phyloP scores from a whole-genome alignment of 2,888 invertebrate genomes.

The Philonicus albiceps region DNA sequence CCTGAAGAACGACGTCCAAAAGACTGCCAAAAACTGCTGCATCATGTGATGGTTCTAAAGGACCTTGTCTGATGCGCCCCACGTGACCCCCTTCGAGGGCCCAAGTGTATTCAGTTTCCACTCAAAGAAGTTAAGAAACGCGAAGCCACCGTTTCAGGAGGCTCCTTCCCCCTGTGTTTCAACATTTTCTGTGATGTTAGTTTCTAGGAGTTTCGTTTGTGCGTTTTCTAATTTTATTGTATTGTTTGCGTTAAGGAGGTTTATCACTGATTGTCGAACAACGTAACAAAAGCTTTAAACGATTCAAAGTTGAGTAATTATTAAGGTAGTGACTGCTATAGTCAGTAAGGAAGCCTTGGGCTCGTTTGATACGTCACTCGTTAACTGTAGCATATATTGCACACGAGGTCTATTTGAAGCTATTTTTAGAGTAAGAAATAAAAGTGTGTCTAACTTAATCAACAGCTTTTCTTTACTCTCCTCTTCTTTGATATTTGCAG shows the following conservation, averaged over 20 bases:
- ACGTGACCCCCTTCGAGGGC: background rate
- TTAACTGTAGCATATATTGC: constrained; percentile 22
- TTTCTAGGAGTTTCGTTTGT: constrained; percentile 43
- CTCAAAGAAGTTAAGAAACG: background rate
- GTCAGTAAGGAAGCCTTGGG: background rate
- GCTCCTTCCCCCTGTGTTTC: constrained; percentile 35
- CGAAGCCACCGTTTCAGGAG: background rate
- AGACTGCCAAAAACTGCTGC: constrained; percentile 48
- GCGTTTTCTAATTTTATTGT: constrained; percentile 20
- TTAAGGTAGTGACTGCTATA: background rate
- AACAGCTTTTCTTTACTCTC: background rate
- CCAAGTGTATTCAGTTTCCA: constrained; percentile 21
- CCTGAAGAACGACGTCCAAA: constrained; percentile 47
- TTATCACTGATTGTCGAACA: constrained; percentile 16
- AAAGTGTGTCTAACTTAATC: constrained; percentile 16
- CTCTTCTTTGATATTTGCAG: background rate
- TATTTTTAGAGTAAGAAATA: background rate
- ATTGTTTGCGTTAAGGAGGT: background rate
- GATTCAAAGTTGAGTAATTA: constrained; percentile 36
- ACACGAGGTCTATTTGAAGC: constrained; percentile 14
- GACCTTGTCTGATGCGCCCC: background rate
- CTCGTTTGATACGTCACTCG: constrained; percentile 19
- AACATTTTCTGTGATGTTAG: constrained; percentile 48
- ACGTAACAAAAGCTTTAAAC: constrained; percentile 36
- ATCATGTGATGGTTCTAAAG: constrained; percentile 49